phyloP scores from a whole-genome alignment of 2,888 invertebrate species.

The Diarsia mendica region DNA sequence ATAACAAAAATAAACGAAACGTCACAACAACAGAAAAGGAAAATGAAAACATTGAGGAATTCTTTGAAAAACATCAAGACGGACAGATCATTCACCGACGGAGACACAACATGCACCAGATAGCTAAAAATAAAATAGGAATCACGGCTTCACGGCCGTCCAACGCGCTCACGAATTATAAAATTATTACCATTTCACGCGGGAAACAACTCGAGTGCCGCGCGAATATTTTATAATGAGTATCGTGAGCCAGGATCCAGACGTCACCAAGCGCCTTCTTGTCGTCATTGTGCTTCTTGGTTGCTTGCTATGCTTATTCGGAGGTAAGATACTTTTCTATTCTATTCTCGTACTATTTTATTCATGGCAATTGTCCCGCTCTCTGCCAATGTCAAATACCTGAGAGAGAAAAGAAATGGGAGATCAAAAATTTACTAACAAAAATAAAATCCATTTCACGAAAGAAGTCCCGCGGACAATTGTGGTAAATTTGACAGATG shows the following conservation, averaged over 20 bases:
- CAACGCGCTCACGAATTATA: constrained; percentile 60
- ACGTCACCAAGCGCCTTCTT: constrained; percentile 81
- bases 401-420: background rate
- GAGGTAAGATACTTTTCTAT: constrained; percentile 75
- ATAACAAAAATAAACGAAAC: constrained; percentile 40
- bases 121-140: constrained; percentile 81
- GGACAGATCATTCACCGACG: constrained; percentile 75
- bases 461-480: too few relatives aligned
- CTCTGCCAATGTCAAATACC: background rate
- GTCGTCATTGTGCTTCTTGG: constrained; percentile 80
- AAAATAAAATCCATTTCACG: too few relatives aligned
- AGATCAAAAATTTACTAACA: constrained; percentile 42
- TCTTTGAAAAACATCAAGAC: constrained; percentile 66
- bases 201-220: constrained; percentile 57
- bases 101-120: constrained; percentile 81
- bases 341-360: too few relatives aligned
- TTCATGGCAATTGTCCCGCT: too few relatives aligned
- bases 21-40: constrained; percentile 61
- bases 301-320: constrained; percentile 82
- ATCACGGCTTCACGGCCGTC: constrained; percentile 81
- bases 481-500: too few relatives aligned
- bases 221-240: constrained; percentile 71
- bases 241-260: constrained; percentile 76
- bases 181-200: constrained; percentile 66
- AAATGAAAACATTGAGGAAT: constrained; percentile 60